phyloP scores from a whole-genome alignment of 2,113 vertebrate genomes.

The Hippocampus mohnikei region DNA sequence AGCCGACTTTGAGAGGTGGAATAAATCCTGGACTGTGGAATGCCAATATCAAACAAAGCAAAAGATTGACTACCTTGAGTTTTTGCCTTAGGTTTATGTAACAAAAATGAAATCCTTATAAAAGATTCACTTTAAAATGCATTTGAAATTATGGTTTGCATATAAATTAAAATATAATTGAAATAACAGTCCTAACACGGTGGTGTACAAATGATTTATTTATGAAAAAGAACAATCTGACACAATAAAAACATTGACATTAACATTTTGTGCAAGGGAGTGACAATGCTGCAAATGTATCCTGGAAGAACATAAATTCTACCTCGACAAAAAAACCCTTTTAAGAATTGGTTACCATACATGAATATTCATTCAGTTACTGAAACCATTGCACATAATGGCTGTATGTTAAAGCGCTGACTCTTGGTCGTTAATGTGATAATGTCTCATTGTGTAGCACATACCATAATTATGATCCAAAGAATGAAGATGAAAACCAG shows the following conservation, averaged over 20 bases:
- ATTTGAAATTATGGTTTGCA: neutral
- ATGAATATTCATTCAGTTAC: conserved; percentile 23
- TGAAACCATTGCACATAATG: conserved; percentile 5
- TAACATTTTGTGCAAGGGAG: conserved; percentile 65
- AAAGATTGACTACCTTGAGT: no score
- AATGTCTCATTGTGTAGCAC: conserved; percentile 10
- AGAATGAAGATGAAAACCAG: neutral
- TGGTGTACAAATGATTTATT: conserved; percentile 66
- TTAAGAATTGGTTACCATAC: conserved; percentile 6
- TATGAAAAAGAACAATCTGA: conserved; percentile 61
- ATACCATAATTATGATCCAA: neutral
- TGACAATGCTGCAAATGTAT: conserved; percentile 45
- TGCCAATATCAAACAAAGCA: no score
- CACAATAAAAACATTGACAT: conserved; percentile 57
- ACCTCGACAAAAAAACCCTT: conserved; percentile 28
- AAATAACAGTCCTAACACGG: conserved; percentile 9
- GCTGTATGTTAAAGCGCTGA: conserved; percentile 19
- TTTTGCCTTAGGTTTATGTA: no score
- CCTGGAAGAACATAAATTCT: conserved; percentile 40
- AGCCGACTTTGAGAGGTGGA: no score
- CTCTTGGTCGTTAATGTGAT: conserved; percentile 15
- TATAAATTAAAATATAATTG: neutral
- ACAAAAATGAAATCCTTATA: no score
- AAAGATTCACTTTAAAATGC: neutral
- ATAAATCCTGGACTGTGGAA: no score